Percentiles rank a stretch among this genome's conserved stretches.
Evolutionary conservation across 2,888 invertebrate species (phyloP).

Genomic region (Brenthis ino): DNA sequence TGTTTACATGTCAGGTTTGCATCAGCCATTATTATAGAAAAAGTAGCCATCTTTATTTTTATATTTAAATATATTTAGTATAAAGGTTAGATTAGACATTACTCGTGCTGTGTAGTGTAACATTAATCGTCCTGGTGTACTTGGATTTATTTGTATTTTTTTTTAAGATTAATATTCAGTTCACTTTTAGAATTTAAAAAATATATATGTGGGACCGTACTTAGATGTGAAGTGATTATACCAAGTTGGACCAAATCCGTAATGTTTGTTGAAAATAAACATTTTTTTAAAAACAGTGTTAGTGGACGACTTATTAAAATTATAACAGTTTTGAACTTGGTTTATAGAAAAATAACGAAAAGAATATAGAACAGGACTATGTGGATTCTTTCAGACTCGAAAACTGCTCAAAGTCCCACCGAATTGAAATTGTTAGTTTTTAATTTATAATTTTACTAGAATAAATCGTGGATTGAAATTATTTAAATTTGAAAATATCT

Average conservation of each 20-base stretch:
- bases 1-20: constrained; percentile 51
- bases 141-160: background rate
- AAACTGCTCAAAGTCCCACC: constrained; percentile 25
- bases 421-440: constrained; percentile 5
- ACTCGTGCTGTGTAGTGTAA: constrained; percentile 9
- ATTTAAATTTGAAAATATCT: background rate
- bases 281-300: background rate
- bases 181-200: background rate
- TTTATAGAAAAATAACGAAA: background rate
- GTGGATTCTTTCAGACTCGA: background rate
- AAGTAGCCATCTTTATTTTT: constrained; percentile 40
- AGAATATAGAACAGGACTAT: background rate
- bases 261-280: background rate
- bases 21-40: constrained; percentile 53
- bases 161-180: background rate
- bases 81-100: constrained; percentile 6
- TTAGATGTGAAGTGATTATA: background rate
- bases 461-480: background rate
- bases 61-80: constrained; percentile 26
- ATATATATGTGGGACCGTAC: constrained; percentile 7
- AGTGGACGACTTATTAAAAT: background rate
- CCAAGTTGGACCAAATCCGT: background rate
- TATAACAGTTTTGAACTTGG: background rate
- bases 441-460: background rate
- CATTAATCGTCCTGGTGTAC: background rate